phyloP scores from a whole-genome alignment of 2,113 vertebrate species.

The Crotalus tigris region DNA sequence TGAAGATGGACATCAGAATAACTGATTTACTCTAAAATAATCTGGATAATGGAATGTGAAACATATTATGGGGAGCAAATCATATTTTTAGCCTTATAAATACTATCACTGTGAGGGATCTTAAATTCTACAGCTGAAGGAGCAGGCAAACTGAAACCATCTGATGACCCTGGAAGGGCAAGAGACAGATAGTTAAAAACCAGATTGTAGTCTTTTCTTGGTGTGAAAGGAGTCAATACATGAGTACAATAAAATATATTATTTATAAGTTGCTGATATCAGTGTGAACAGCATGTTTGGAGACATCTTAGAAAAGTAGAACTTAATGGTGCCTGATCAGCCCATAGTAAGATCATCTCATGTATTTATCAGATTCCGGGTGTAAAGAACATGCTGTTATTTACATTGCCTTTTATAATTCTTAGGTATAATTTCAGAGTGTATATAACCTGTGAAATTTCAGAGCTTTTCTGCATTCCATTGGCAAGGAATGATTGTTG shows the following conservation, averaged over 20 bases:
- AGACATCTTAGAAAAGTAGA: background rate
- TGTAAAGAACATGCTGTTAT: background rate
- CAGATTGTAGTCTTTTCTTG: background rate
- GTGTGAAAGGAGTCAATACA: background rate
- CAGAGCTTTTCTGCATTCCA: background rate
- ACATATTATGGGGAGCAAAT: background rate
- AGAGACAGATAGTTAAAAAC: background rate
- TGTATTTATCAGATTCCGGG: background rate
- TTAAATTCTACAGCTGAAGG: background rate
- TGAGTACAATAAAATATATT: background rate
- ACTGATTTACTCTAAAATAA: background rate
- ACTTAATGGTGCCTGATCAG: background rate
- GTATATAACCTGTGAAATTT: background rate
- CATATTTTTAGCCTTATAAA: background rate
- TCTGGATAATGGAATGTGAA: background rate
- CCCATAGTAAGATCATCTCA: background rate
- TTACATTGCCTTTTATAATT: background rate
- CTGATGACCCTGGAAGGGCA: background rate
- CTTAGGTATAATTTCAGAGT: background rate
- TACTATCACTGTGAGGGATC: background rate
- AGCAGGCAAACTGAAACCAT: background rate
- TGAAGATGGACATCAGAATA: background rate
- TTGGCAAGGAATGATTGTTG: background rate
- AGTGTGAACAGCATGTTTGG: background rate
- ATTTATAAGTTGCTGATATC: background rate